A percentile compares a stretch with the other conserved stretches of the same genome.
Evolutionary conservation across 1,140 invertebrate species (phyloP).

Genomic region (Melipona quadrifasciata): DNA sequence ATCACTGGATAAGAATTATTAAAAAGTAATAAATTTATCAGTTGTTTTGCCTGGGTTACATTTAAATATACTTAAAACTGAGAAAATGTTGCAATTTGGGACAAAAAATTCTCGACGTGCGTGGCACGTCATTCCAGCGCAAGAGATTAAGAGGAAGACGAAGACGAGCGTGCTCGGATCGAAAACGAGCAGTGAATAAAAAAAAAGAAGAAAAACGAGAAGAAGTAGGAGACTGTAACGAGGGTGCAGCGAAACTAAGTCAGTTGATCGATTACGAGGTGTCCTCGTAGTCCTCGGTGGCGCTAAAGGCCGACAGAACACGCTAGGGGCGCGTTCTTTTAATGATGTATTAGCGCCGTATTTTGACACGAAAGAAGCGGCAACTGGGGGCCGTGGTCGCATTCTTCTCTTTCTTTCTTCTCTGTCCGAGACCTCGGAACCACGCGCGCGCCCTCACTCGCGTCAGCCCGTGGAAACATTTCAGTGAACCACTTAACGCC

Average conservation of each 20-base stretch:
- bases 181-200: constrained; percentile 18
- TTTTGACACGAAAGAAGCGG: constrained; percentile 71
- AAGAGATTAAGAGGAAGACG: too few species aligned
- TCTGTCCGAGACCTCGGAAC: constrained; percentile 56
- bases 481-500: constrained; percentile 66
- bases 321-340: constrained; percentile 58
- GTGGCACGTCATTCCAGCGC: too few species aligned
- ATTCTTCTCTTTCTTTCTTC: constrained; percentile 58
- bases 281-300: constrained; percentile 49
- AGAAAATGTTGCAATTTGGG: too few species aligned
- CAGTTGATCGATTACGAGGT: constrained; percentile 65
- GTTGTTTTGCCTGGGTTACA: too few species aligned
- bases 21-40: too few species aligned
- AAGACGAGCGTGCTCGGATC: not conserved
- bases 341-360: constrained; percentile 73
- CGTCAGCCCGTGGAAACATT: constrained; percentile 60
- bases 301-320: constrained; percentile 37
- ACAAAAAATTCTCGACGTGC: too few species aligned
- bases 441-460: constrained; percentile 43
- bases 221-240: not conserved
- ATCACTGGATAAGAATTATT: too few species aligned
- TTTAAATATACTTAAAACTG: too few species aligned
- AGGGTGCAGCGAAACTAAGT: constrained; percentile 42
- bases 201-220: not conserved
- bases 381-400: constrained; percentile 64